Conservation (phyloP, 2,797 vertebrate genomes). For the Malurus leucopterus region DNA sequence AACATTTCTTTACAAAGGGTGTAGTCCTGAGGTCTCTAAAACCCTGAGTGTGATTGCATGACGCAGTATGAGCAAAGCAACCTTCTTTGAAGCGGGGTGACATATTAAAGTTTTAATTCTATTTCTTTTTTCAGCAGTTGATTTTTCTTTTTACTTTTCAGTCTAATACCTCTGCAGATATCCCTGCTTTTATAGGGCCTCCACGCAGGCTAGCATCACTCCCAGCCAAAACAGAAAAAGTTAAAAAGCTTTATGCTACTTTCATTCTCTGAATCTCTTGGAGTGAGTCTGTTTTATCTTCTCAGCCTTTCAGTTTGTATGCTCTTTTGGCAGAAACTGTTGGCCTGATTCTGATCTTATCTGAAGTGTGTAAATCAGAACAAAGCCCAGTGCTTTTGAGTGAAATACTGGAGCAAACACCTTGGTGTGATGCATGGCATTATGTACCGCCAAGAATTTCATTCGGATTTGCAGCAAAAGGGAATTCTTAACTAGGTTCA, state of each 20-base stretch:
- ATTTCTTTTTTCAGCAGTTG: background rate
- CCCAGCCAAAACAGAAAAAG: constrained; percentile 1
- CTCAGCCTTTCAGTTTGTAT: constrained; percentile 29
- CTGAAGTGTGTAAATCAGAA: constrained; percentile 34
- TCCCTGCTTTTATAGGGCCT: background rate
- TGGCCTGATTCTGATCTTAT: constrained; percentile 47
- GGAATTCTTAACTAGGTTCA: constrained; percentile 47
- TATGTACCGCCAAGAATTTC: constrained; percentile 28
- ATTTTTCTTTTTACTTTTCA: background rate
- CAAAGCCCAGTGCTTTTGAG: constrained; percentile 26
- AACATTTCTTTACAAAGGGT: background rate
- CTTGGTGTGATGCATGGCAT: background rate
- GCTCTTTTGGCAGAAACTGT: constrained; percentile 37
- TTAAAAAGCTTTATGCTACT: constrained; percentile 25
- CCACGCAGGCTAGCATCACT: background rate
- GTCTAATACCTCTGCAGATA: background rate
- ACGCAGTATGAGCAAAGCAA: background rate
- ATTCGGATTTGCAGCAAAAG: constrained; percentile 5
- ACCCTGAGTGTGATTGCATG: background rate
- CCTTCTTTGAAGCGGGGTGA: background rate
- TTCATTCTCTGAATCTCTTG: constrained; percentile 30
- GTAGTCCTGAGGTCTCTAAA: background rate
- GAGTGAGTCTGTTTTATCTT: constrained; percentile 47
- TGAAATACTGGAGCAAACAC: constrained; percentile 28
- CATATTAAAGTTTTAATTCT: background rate